Evolutionary conservation across 2,888 invertebrate species (phyloP), one percentile per base, ranked within the genome.

Genomic region (Lasioglossum calceatum): DNA sequence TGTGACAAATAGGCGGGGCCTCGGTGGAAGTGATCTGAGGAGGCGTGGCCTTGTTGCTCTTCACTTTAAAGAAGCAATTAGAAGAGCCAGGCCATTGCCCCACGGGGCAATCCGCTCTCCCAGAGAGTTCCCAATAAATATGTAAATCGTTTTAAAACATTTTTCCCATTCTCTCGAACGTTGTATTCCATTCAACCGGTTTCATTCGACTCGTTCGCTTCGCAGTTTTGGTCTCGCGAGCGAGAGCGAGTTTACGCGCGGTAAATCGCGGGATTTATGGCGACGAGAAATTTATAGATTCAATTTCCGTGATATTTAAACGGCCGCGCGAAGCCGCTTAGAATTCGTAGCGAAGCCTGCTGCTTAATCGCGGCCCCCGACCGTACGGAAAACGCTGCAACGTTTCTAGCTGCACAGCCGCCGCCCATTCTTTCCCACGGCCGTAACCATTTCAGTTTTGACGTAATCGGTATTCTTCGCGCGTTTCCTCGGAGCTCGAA

Each of bases 251-350:
- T 91, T 91, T 92, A 91, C 92, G 90, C 91, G 91, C 88, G 78
- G 90, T 89, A 91, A 91, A 85, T 87, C 88, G 88, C 85, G 79
- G 79, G 92, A 94, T 93, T 94, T 93, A 93, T 92, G 92, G 92
- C 89, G 87, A 77, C 85, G 89, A 82, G 90, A 91, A 93, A 94
- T 94, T 94, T 93, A 94, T 94, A 91, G 92, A 89, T 93, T 93
- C 93, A 94, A 94, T 94, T 94, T 94, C 94, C 94, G 93, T 83
- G 93, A 92, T 94, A 92, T 93, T 93, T 92, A 93, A 93, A 92
- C 91, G 86, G 82, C 70, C 77, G 86, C 80, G 75, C 73, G 78
- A 88, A 27, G 75, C 54, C 89, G 86, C 83, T 89, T 84, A 89
- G 87, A 89, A 89, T 89, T 89, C 89, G 85, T 61, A 82, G 82